Conservation (phyloP, 2,113 vertebrate genomes). For the Anoura caudifer region DNA sequence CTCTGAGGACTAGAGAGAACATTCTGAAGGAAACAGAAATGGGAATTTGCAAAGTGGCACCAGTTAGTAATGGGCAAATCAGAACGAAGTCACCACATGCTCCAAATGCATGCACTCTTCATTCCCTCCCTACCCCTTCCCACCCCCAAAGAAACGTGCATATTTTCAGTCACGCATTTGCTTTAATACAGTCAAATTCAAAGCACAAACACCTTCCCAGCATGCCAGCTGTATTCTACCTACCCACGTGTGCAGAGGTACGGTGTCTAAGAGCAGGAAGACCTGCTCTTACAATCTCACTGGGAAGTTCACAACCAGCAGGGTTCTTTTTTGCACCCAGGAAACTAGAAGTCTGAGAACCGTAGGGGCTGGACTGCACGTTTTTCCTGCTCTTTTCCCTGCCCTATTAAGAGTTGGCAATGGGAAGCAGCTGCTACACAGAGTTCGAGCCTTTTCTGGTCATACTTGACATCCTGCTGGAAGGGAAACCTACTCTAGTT, state of each 20-base stretch:
- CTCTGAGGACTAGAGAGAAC: background rate
- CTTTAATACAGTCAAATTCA: background rate
- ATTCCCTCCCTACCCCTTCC: background rate
- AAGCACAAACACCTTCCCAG: background rate
- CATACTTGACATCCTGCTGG: background rate
- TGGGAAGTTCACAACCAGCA: background rate
- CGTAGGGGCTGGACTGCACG: background rate
- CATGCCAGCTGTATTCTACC: background rate
- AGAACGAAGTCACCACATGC: slow-evolving; percentile 29
- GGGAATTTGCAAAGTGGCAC: background rate
- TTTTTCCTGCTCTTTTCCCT: background rate
- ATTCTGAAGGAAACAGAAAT: background rate
- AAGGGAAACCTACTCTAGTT: background rate
- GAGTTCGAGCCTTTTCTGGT: background rate
- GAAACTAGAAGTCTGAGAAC: background rate
- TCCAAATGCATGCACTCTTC: slow-evolving; percentile 32
- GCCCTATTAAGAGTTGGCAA: background rate
- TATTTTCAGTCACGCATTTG: slow-evolving; percentile 8
- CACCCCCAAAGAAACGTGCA: background rate
- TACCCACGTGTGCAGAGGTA: background rate
- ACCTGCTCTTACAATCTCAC: background rate
- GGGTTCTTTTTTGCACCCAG: background rate
- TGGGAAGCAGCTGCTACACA: background rate
- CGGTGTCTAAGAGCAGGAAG: background rate
- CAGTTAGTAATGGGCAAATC: background rate